These are phyloP conservation scores for Oscarella lobularis DNA, from an alignment of 37 sponge, comb jelly and placozoan species.

Conservation along the genomic window DNA sequence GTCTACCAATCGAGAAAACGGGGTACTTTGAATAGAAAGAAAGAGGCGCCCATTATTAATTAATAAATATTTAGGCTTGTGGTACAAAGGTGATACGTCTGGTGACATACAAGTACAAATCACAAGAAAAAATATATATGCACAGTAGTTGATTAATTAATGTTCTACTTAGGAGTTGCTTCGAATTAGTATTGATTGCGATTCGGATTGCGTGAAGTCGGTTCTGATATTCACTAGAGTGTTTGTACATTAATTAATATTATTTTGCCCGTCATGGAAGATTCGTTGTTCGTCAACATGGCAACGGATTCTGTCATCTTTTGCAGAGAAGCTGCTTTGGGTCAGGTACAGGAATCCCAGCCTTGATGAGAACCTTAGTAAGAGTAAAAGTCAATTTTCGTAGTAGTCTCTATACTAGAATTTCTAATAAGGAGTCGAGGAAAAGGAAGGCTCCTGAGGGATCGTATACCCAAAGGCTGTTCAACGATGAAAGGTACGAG, in stretches of 20 bases:
- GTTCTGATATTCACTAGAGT: neutral
- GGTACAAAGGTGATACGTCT: conserved; percentile 11
- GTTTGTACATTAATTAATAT: neutral
- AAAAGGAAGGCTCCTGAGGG: conserved; percentile 5
- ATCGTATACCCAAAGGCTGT: conserved; percentile 1
- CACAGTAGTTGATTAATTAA: too few species aligned
- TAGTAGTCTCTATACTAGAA: too few species aligned
- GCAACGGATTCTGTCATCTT: conserved; percentile 7
- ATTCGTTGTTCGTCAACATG: conserved; percentile 8
- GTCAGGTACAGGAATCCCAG: neutral
- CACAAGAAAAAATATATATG: too few species aligned
- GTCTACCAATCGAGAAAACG: conserved; percentile 7
- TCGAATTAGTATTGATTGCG: conserved; percentile 1
- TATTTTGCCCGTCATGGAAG: neutral
- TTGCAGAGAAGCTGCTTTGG: conserved; percentile 2
- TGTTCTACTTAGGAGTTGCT: neutral
- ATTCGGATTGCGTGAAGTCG: neutral
- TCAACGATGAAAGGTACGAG: neutral
- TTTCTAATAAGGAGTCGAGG: neutral
- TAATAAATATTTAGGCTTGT: too few species aligned
- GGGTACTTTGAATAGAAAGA: too few species aligned
- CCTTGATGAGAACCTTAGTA: neutral
- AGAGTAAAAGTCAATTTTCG: neutral
- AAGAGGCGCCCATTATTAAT: too few species aligned
- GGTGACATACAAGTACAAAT: conserved; percentile 9